Base-by-base conservation (phyloP, 2,888 invertebrate genomes). In the Perizoma affinitatum region DNA sequence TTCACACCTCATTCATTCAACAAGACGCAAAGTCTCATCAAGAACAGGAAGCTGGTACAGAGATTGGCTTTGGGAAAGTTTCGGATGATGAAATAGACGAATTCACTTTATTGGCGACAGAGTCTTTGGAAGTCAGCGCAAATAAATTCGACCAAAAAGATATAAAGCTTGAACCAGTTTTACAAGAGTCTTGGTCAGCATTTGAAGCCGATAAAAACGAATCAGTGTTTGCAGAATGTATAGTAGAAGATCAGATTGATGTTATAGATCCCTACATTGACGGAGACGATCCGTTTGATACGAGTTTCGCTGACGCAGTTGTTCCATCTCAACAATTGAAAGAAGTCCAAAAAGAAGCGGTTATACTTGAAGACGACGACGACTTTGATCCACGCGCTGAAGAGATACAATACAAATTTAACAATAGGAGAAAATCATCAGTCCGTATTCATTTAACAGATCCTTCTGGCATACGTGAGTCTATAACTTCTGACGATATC, bases 241-340 rank as follows among this genome's bases (percentile, higher is more conserved):
- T 92, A 54, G 83, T 85, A 35, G 92, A 92, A 77, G 91, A 93
- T 76, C 87, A 90, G 69, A 83, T 89, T 65, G 90, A 92, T 73
- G 78, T 87, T 4, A 56, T 84, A 65, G 90, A 90, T 71, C 88
- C 86, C 53, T 93, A 94, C 76, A 76, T 89, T 67, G 94, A 93
- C 66, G 93, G 94, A 74, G 94, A 94, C 73, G 97, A 97, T 93
- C 97, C 97, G 0, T 97, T 97, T 75, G 97, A 97, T 76, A 97
- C 97, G 33, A 95, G 96, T 52, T 96, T 96, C 83, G 97, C 96
- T 0, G 96, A 96, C 58, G 95, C 95, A 73, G 94, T 97, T 49
- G 88, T 96, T 54, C 96, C 95, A 68, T 54, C 73, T 7, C 60
- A 73, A 34, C 72, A 78, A 50, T 86, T 93, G 55, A 84, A 87